Conservation (phyloP, 1,140 invertebrate genomes). For the Lysiphlebus fabarum region DNA sequence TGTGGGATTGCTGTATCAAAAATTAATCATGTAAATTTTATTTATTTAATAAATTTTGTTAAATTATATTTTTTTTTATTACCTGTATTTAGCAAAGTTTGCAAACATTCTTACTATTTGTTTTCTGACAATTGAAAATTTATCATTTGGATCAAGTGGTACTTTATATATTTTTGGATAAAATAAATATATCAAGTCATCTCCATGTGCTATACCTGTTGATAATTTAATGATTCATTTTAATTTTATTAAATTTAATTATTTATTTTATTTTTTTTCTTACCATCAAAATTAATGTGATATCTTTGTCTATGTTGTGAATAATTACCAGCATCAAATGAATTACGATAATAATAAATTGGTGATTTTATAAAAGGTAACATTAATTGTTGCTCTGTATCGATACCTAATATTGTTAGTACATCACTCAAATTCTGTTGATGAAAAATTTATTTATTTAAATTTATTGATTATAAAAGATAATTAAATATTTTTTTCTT, state of each 20-base stretch:
- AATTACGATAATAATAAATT: slow-evolving; percentile 29
- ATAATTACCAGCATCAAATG: slow-evolving; percentile 22
- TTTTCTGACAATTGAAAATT: slow-evolving; percentile 27
- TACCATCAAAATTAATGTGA: slow-evolving; percentile 21
- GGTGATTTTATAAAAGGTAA: slow-evolving; percentile 9
- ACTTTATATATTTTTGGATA: slow-evolving; percentile 15
- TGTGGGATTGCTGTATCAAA: slow-evolving; percentile 26
- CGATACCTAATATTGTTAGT: slow-evolving; percentile 22
- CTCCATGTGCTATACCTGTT: slow-evolving; percentile 27
- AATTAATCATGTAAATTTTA: too few species aligned
- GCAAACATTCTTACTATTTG: slow-evolving; percentile 55
- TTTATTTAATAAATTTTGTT: too few species aligned
- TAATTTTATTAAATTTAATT: too few species aligned
- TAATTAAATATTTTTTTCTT: neutral
- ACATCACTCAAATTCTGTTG: slow-evolving; percentile 17
- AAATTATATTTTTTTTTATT: slow-evolving; percentile 23
- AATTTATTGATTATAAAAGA: neutral
- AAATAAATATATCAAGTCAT: slow-evolving; percentile 32
- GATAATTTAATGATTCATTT: too few species aligned
- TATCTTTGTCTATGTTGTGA: slow-evolving; percentile 22
- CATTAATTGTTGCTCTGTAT: slow-evolving; percentile 24
- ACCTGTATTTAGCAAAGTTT: slow-evolving; percentile 58
- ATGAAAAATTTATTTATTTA: neutral
- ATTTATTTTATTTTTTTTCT: neutral
- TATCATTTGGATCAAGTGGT: slow-evolving; percentile 10